Evolutionary conservation across 1,140 invertebrate species (phyloP).

Genomic region (Micrasema longulum): DNA sequence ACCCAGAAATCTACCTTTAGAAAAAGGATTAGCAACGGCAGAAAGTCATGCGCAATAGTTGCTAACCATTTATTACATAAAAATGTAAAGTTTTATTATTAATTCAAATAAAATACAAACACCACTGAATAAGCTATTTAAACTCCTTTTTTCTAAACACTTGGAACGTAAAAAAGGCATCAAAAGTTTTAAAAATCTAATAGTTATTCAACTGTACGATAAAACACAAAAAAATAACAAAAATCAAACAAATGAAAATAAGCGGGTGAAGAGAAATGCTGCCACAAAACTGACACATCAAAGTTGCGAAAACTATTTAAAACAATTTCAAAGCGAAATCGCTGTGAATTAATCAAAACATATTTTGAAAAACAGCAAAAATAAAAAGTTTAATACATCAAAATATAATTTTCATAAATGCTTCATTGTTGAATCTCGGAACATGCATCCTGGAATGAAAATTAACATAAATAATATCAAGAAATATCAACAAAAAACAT

Average conservation of each 20-base stretch:
- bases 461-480: neutral
- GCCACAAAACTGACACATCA: neutral
- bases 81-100: conserved; percentile 1
- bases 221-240: neutral
- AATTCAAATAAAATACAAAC: conserved; percentile 21
- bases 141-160: neutral
- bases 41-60: conserved; percentile 1
- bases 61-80: neutral
- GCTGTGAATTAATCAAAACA: neutral
- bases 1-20: conserved; percentile 5
- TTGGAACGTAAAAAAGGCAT: neutral
- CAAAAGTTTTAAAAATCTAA: neutral
- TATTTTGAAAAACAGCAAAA: neutral
- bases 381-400: conserved; percentile 28
- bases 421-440: conserved; percentile 29
- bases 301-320: neutral
- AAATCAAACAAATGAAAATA: neutral
- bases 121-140: conserved; percentile 21
- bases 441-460: neutral
- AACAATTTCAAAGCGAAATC: neutral
- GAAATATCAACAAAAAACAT: too few species aligned
- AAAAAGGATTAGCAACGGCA: neutral
- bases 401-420: conserved; percentile 36
- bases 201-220: too few species aligned
- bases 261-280: neutral